Evolutionary conservation across 2,113 vertebrate species (phyloP), one percentile per base, ranked within the genome.

Genomic region (Ramphastos sulfuratus): DNA sequence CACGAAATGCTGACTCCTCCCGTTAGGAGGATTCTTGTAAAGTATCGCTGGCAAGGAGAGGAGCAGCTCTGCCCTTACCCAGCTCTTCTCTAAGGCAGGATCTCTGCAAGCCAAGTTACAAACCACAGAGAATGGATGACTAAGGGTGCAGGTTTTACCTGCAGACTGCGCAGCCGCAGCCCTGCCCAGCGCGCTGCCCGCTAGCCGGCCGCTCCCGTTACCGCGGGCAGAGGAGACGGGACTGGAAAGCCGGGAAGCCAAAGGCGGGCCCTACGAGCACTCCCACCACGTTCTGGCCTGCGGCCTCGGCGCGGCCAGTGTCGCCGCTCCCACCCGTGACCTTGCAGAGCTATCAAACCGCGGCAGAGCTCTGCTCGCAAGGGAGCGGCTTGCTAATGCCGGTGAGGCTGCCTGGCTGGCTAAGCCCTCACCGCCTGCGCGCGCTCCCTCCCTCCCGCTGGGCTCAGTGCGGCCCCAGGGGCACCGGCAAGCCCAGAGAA

Each of bases 31-130:
- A 35, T 2, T 5, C 0, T 1, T 14, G 15, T 4, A 50, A 65
- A 10, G 3, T 0, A 25, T 4, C 5, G 0, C 28, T 14, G 12
- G 15, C 23, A 20, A 21, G 5, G 10, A 24, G 3, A 14, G 8
- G 9, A 4, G 10, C 50, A 8, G 19, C 37, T 28, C 69, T 6
- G 37, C 30, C 67, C n/a, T 4, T 1, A 4, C 4, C 6, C 17
- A 3, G 0, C 1, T 15, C 10, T 18, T 31, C 17, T 13, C 10
- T 17, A 0, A 9, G 7, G 2, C 1, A 1, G 12, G 6, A 4
- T 28, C 10, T 2, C 42, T 5, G 0, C 1, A 2, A 18, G 9
- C 2, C 4, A 3, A 0, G 1, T 15, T 4, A 3, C 1, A 8
- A 3, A 7, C 3, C 0, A 2, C 2, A 2, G 1, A 6, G 7